Evolutionary conservation across 2,113 vertebrate species (phyloP).

Genomic region (Aegithalos caudatus): DNA sequence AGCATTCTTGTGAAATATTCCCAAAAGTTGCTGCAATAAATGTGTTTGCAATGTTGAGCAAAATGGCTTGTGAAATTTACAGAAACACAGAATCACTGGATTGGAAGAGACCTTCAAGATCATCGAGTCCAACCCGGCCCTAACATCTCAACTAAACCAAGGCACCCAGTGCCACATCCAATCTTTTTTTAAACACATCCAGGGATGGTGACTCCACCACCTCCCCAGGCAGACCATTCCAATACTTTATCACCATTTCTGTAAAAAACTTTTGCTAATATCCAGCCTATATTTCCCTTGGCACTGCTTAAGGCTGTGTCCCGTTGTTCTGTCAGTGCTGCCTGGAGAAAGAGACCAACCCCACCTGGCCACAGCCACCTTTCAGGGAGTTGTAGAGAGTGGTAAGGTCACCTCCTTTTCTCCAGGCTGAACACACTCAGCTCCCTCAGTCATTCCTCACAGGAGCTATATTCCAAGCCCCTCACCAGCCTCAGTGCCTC

Average conservation of each 20-base stretch:
- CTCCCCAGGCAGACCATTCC: background rate
- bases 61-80: background rate
- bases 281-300: background rate
- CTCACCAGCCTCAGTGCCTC: background rate
- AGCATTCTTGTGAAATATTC: conserved; percentile 31
- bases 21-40: conserved; percentile 25
- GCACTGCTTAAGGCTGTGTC: background rate
- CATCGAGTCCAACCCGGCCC: background rate
- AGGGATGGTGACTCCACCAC: background rate
- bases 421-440: background rate
- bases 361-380: background rate
- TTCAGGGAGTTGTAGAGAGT: background rate
- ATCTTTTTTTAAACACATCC: background rate
- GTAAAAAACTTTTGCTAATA: background rate
- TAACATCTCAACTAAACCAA: background rate
- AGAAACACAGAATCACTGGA: background rate
- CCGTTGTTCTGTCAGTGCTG: background rate
- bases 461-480: background rate
- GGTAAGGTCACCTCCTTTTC: background rate
- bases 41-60: background rate
- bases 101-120: background rate
- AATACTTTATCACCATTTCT: background rate
- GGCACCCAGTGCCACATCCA: background rate
- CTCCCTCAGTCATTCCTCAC: background rate
- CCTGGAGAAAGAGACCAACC: background rate